Evolutionary conservation across 2,797 vertebrate genomes (phyloP).

Genomic region (Phoeniculus purpureus): DNA sequence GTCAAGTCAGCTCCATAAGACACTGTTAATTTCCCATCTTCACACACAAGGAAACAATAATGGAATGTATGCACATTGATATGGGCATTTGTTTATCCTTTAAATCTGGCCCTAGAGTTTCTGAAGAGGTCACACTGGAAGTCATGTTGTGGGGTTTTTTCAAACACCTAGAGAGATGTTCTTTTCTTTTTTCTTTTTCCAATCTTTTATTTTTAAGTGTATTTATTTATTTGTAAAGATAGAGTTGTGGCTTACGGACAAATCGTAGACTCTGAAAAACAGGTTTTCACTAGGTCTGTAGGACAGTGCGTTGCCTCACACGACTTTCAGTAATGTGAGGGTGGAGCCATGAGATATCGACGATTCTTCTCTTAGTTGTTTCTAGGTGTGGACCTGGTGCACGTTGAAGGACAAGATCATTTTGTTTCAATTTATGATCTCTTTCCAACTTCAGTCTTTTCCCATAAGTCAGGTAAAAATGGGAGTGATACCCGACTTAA

Average conservation of each 20-base stretch:
- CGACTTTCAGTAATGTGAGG: neutral
- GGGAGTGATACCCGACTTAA: neutral
- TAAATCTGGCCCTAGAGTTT: neutral
- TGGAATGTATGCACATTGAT: neutral
- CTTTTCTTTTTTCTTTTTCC: neutral
- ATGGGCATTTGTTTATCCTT: neutral
- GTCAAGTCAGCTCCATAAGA: neutral
- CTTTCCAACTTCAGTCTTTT: neutral
- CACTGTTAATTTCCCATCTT: neutral
- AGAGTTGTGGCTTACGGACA: rapidly evolving
- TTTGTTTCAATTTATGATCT: neutral
- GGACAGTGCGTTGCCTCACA: neutral
- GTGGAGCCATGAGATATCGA: neutral
- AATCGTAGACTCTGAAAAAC: neutral
- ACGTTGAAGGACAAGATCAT: neutral
- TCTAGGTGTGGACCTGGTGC: neutral
- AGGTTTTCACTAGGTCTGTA: neutral
- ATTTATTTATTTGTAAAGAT: neutral
- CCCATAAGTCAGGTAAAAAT: neutral
- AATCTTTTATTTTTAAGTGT: neutral
- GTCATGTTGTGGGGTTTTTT: neutral
- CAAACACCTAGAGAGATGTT: neutral
- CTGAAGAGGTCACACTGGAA: neutral
- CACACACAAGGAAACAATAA: neutral
- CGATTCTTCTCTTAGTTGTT: neutral